phyloP scores from a whole-genome alignment of 2,888 invertebrate genomes.

The Drosophila melanosoma region DNA sequence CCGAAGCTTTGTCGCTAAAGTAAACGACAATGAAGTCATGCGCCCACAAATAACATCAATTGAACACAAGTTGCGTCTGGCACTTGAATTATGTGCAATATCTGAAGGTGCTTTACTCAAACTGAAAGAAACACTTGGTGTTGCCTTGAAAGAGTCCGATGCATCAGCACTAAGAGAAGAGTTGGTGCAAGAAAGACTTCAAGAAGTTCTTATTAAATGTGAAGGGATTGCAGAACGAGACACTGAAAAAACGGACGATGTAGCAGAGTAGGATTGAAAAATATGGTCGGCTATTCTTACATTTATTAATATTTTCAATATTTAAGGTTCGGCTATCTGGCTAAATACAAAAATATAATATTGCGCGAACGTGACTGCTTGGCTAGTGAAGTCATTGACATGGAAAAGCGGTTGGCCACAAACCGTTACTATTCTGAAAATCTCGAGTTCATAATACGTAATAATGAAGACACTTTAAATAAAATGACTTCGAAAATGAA shows the following conservation, averaged over 20 bases:
- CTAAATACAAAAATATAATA: constrained; percentile 81
- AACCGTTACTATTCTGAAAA: constrained; percentile 80
- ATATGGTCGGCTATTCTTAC: background rate
- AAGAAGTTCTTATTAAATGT: constrained; percentile 75
- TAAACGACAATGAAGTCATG: constrained; percentile 67
- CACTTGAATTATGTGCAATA: constrained; percentile 75
- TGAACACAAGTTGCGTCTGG: constrained; percentile 71
- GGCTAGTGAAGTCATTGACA: constrained; percentile 77
- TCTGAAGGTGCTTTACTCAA: constrained; percentile 77
- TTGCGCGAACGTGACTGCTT: constrained; percentile 82
- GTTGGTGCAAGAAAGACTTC: constrained; percentile 78
- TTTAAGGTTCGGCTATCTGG: constrained; percentile 72
- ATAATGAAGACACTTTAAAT: constrained; percentile 72
- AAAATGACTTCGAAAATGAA: constrained; percentile 64
- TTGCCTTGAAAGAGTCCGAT: constrained; percentile 81
- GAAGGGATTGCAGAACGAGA: constrained; percentile 67
- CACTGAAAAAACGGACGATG: constrained; percentile 66
- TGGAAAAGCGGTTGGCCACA: constrained; percentile 78
- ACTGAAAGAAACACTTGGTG: constrained; percentile 69
- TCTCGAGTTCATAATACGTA: constrained; percentile 77
- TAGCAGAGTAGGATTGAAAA: constrained; percentile 66
- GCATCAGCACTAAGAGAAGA: constrained; percentile 78
- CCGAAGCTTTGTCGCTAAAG: constrained; percentile 70
- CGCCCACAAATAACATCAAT: constrained; percentile 75
- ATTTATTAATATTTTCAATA: background rate